Conservation (phyloP, 2,888 invertebrate species). For the Ormyrus labotus region DNA sequence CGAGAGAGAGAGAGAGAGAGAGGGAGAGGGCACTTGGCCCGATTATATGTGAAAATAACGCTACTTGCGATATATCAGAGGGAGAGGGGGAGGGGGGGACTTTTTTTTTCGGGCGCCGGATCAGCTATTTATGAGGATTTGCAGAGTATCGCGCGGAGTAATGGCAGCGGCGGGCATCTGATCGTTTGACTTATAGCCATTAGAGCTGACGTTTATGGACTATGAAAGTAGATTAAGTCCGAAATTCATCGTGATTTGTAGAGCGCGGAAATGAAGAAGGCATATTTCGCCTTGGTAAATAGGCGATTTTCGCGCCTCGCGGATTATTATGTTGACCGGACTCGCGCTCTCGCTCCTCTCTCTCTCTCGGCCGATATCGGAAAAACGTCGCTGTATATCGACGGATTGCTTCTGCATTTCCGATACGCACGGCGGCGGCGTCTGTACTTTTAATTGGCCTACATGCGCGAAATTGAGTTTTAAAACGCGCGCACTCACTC, state of each 20-base stretch:
- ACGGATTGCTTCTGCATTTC: too few species aligned
- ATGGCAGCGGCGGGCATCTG: constrained; percentile 30
- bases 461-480: too few species aligned
- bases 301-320: background rate
- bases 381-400: too few species aligned
- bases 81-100: constrained; percentile 17
- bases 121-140: constrained; percentile 50
- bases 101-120: constrained; percentile 18
- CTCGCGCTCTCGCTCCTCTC: too few species aligned
- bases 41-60: constrained; percentile 33
- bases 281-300: constrained; percentile 9
- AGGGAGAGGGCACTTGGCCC: constrained; percentile 9
- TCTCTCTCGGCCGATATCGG: too few species aligned
- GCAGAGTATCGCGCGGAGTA: background rate
- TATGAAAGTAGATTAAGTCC: constrained; percentile 52
- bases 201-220: constrained; percentile 48
- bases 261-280: constrained; percentile 39
- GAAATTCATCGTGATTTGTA: constrained; percentile 44
- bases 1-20: too few species aligned
- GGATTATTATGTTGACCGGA: constrained; percentile 12
- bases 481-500: too few species aligned
- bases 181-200: constrained; percentile 51
- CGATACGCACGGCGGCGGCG: too few species aligned
- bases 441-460: too few species aligned
- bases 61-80: constrained; percentile 37